Percentiles rank a stretch among this genome's conserved stretches.
Evolutionary conservation across 2,797 vertebrate species (phyloP).

Genomic region (Pyrocephalus nanus): DNA sequence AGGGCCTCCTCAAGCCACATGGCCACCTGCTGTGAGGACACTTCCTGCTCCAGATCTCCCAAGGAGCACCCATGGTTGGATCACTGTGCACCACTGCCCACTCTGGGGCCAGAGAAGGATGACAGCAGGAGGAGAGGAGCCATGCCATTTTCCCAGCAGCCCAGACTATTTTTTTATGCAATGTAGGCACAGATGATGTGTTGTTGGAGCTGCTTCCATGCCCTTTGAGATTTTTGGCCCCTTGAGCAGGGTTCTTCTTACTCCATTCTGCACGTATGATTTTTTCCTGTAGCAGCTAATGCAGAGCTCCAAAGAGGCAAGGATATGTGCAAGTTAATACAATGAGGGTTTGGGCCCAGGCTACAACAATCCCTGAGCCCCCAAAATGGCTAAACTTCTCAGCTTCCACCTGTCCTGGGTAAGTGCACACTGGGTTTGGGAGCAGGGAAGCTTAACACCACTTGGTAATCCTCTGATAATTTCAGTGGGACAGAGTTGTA

Average conservation of each 20-base stretch:
- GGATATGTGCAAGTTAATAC: background rate
- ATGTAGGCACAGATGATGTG: background rate
- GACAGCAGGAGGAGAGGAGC: background rate
- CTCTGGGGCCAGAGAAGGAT: background rate
- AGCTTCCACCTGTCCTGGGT: background rate
- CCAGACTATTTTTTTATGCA: background rate
- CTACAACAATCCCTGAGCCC: background rate
- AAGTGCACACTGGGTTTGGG: background rate
- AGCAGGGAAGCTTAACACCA: background rate
- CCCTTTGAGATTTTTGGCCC: background rate
- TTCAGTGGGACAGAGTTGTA: background rate
- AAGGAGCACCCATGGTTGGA: background rate
- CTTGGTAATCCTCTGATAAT: background rate
- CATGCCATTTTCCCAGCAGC: background rate
- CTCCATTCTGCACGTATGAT: accelerated
- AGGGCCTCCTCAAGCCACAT: background rate
- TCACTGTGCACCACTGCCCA: background rate
- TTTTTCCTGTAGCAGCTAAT: background rate
- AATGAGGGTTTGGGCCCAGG: background rate
- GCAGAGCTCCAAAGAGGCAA: background rate
- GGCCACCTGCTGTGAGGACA: background rate
- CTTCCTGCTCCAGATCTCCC: background rate
- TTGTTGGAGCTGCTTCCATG: background rate
- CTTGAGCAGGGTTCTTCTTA: background rate
- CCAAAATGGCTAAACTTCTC: background rate